Evolutionary conservation across 2,113 vertebrate genomes (phyloP).

Genomic region (Girardinichthys multiradiatus): DNA sequence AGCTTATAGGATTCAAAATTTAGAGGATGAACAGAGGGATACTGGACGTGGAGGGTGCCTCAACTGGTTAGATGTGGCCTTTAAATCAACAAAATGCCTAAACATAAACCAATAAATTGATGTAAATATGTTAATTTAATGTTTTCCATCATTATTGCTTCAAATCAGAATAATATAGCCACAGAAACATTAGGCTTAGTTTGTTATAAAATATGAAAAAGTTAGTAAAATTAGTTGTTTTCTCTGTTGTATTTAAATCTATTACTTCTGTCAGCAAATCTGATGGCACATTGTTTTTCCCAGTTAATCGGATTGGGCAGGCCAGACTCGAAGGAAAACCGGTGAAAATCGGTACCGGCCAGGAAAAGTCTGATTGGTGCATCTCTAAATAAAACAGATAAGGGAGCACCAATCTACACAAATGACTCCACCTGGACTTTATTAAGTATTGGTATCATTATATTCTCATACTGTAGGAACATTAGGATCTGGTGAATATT

Average conservation of each 20-base stretch:
- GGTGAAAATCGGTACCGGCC: too few species aligned
- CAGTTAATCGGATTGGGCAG: too few species aligned
- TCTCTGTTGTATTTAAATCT: too few species aligned
- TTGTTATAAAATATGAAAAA: too few species aligned
- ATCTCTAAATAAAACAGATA: not conserved
- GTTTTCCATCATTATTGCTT: not conserved
- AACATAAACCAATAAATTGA: not conserved
- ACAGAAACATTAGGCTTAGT: too few species aligned
- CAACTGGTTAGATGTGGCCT: not conserved
- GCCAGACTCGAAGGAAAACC: too few species aligned
- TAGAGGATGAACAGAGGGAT: not conserved
- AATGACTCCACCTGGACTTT: not conserved
- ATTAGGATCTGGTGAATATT: too few species aligned
- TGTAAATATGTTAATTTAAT: not conserved
- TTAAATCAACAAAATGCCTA: not conserved
- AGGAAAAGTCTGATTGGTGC: not conserved
- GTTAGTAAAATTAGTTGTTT: too few species aligned
- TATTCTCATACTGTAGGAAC: too few species aligned
- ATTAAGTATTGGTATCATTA: not conserved
- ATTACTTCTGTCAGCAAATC: too few species aligned
- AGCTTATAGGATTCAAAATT: not conserved
- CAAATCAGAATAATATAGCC: not conserved
- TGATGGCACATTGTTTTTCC: not conserved
- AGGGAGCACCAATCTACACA: not conserved
- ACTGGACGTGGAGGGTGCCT: not conserved